Evolutionary conservation across 2,888 invertebrate species (phyloP).

Genomic region (Drymonia ruficornis): DNA sequence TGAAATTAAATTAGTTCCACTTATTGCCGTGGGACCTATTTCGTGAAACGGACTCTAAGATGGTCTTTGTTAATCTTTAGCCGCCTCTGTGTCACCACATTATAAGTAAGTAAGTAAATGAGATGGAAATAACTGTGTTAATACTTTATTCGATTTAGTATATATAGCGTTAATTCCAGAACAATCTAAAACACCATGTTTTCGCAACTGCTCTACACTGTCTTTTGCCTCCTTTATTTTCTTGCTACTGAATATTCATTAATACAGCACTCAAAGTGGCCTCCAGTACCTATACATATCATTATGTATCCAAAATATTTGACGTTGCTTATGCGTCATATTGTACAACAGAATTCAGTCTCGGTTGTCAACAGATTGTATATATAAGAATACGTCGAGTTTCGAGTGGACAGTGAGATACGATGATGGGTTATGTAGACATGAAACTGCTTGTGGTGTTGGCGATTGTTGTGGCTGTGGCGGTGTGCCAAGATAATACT

Average conservation of each 20-base stretch:
- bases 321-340: slow-evolving; percentile 16
- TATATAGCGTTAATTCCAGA: neutral
- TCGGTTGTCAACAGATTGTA: slow-evolving; percentile 26
- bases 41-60: no score
- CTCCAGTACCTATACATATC: slow-evolving; percentile 24
- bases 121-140: no score
- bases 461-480: slow-evolving; percentile 35
- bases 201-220: slow-evolving; percentile 8
- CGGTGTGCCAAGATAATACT: slow-evolving; percentile 35
- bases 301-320: slow-evolving; percentile 29
- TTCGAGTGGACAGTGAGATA: slow-evolving; percentile 24
- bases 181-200: neutral
- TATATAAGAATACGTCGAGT: slow-evolving; percentile 37
- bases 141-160: no score
- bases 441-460: slow-evolving; percentile 40
- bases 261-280: slow-evolving; percentile 26
- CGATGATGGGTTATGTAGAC: slow-evolving; percentile 40
- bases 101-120: no score
- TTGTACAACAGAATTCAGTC: slow-evolving; percentile 16
- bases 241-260: slow-evolving; percentile 43
- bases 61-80: no score
- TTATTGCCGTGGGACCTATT: no score
- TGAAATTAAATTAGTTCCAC: no score
- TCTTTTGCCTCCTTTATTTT: slow-evolving; percentile 16
- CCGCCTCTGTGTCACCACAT: no score